These are phyloP conservation scores for Penelope pileata DNA, from an alignment of 2,113 vertebrate species.

Conservation along the genomic window DNA sequence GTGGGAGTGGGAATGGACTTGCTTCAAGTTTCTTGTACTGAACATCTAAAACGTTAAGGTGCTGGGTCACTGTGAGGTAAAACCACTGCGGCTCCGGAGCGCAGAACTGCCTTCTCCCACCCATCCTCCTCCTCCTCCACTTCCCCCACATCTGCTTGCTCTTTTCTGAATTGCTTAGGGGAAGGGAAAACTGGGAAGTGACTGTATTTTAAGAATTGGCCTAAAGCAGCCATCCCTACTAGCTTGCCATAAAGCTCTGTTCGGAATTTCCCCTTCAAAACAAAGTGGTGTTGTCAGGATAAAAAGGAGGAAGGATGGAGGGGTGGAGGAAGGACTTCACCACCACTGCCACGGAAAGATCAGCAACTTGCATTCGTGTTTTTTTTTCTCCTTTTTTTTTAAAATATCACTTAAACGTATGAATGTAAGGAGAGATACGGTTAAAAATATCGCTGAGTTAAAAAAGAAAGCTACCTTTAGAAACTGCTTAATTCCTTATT, in stretches of 20 bases:
- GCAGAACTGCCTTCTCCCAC: not conserved
- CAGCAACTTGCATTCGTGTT: fast-evolving
- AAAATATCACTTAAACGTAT: fast-evolving
- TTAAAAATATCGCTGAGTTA: too few relatives aligned
- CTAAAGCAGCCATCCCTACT: fast-evolving
- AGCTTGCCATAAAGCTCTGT: not conserved
- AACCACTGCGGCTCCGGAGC: not conserved
- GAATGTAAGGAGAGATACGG: not conserved
- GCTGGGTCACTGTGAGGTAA: not conserved
- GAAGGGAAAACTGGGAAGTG: fast-evolving
- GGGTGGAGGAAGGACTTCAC: not conserved
- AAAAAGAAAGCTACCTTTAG: not conserved
- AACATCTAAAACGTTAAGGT: not conserved
- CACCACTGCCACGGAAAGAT: not conserved
- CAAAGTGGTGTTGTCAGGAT: not conserved
- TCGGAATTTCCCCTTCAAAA: not conserved
- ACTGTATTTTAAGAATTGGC: not conserved
- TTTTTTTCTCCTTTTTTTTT: not conserved
- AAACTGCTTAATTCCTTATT: not conserved
- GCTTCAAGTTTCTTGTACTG: fast-evolving
- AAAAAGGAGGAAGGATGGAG: not conserved
- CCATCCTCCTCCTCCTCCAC: not conserved
- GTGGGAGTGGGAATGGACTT: fast-evolving
- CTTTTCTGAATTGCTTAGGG: not conserved
- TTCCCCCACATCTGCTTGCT: not conserved